phyloP scores from a whole-genome alignment of 2,113 vertebrate species.

The Syrmaticus mikado region DNA sequence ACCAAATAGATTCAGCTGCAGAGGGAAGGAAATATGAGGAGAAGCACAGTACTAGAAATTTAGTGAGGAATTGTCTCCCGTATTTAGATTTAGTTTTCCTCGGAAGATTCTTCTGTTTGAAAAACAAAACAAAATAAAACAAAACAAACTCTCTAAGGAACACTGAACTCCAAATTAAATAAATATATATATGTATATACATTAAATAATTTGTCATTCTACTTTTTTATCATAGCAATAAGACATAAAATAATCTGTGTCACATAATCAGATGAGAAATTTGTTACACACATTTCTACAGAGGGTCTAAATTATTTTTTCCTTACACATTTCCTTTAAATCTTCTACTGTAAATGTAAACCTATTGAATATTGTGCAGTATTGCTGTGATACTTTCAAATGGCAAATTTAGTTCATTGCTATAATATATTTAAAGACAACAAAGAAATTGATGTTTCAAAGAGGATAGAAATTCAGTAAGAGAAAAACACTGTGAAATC shows the following conservation, averaged over 20 bases:
- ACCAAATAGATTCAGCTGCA: background rate
- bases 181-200: too few relatives aligned
- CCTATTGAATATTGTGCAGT: background rate
- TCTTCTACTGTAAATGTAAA: background rate
- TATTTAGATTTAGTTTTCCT: background rate
- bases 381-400: background rate
- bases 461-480: background rate
- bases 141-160: background rate
- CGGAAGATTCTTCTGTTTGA: background rate
- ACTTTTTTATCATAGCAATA: background rate
- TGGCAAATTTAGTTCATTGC: background rate
- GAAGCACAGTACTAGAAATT: background rate
- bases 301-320: background rate
- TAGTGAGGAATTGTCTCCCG: background rate
- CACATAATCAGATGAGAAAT: background rate
- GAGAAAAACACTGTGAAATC: rapidly evolving
- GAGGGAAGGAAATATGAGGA: background rate
- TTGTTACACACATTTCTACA: background rate
- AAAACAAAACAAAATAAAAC: background rate
- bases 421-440: background rate
- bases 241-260: background rate
- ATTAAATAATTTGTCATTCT: background rate
- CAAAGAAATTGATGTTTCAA: background rate
- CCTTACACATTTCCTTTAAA: background rate
- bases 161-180: background rate